phyloP scores from a whole-genome alignment of 2,888 invertebrate species.

The Camponotus fellah region DNA sequence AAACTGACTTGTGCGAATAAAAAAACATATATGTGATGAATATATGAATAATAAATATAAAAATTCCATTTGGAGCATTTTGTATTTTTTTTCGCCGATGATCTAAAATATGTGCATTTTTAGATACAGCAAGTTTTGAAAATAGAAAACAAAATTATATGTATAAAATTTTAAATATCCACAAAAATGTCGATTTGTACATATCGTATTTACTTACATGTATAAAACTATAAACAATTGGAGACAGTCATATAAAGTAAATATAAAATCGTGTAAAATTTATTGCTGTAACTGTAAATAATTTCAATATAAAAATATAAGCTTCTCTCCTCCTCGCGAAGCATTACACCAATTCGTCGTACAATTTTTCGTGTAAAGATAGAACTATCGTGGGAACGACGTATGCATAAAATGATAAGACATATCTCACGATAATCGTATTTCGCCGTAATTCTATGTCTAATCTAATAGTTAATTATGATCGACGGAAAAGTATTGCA shows the following conservation, averaged over 20 bases:
- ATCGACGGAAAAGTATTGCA: slow-evolving; percentile 67
- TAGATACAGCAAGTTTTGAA: slow-evolving; percentile 43
- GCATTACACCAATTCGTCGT: slow-evolving; percentile 14
- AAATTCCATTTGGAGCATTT: slow-evolving; percentile 41
- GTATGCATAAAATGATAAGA: slow-evolving; percentile 61
- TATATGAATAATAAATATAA: slow-evolving; percentile 49
- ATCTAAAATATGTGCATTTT: slow-evolving; percentile 48
- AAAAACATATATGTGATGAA: slow-evolving; percentile 29
- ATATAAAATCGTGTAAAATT: not conserved
- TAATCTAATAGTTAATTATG: slow-evolving; percentile 57
- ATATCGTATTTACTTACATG: not conserved
- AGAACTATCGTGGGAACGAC: not conserved
- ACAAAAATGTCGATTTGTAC: slow-evolving; percentile 3
- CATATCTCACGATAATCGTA: slow-evolving; percentile 54
- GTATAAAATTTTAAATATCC: slow-evolving; percentile 41
- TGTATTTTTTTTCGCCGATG: slow-evolving; percentile 35
- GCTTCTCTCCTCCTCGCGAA: not conserved
- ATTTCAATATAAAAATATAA: not conserved
- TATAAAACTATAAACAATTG: slow-evolving; percentile 26
- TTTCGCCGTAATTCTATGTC: slow-evolving; percentile 61
- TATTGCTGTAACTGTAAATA: slow-evolving; percentile 23
- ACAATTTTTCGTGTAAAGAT: not conserved
- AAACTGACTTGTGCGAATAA: slow-evolving; percentile 43
- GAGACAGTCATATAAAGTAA: not conserved
- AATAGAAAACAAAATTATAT: slow-evolving; percentile 29